A percentile compares a stretch with the other conserved stretches of the same genome.
These are phyloP conservation scores for Nycticebus coucang DNA, from an alignment of 2,113 vertebrate genomes.

Conservation along the genomic window DNA sequence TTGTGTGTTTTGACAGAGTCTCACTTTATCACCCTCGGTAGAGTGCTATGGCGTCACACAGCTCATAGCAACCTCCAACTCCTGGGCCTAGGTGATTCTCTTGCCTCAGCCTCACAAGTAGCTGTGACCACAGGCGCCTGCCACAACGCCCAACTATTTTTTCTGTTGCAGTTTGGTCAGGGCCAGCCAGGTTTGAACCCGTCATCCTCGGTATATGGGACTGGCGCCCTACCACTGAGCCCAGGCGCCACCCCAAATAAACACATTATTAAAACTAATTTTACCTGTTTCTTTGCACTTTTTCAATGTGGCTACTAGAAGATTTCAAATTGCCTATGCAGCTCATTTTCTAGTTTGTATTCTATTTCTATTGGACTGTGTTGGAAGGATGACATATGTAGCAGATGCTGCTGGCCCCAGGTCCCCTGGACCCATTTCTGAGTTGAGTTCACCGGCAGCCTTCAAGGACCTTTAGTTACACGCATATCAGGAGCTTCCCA, in stretches of 20 bases:
- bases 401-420: background rate
- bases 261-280: background rate
- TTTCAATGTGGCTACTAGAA: background rate
- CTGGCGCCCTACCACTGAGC: no score
- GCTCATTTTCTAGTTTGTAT: background rate
- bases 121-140: no score
- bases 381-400: background rate
- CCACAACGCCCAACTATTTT: no score
- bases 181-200: no score
- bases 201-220: no score
- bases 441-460: background rate
- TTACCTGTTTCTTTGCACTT: background rate
- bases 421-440: background rate
- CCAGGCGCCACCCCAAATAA: background rate
- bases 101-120: no score
- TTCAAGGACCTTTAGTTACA: background rate
- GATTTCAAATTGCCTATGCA: background rate
- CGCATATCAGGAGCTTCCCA: background rate
- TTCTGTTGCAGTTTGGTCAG: no score
- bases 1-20: no score
- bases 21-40: no score
- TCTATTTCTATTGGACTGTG: background rate
- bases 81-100: no score
- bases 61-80: no score
- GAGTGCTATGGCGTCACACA: no score